Percentiles rank a stretch among this genome's conserved stretches.
Evolutionary conservation across 1,140 invertebrate genomes (phyloP).

Genomic region (Neuroterus valhalla): DNA sequence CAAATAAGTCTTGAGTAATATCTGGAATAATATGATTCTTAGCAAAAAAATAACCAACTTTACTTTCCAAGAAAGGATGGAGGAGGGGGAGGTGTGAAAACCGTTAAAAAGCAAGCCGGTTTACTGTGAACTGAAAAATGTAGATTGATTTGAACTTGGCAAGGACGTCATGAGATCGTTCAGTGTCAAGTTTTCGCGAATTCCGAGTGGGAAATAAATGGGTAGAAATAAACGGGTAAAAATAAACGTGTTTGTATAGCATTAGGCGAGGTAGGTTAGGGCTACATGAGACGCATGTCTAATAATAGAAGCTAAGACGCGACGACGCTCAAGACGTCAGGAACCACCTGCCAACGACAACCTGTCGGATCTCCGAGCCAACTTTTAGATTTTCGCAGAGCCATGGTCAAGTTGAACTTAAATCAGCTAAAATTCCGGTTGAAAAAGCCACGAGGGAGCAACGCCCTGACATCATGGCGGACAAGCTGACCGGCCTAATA

Average conservation of each 20-base stretch:
- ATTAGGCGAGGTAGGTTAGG: conserved; percentile 25
- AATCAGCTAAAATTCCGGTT: conserved; percentile 13
- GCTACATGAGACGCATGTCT: conserved; percentile 15
- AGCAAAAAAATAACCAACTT: background rate
- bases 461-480: conserved; percentile 64
- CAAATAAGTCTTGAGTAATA: too few relatives aligned
- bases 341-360: conserved; percentile 55
- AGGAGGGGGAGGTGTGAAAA: background rate
- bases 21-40: background rate
- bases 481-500: conserved; percentile 17
- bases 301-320: conserved; percentile 43
- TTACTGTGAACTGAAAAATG: background rate
- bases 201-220: conserved; percentile 10
- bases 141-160: background rate
- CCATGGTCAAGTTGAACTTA: background rate
- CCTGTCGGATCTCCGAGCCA: conserved; percentile 52
- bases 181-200: conserved; percentile 28
- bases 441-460: conserved; percentile 46
- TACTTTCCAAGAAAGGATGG: background rate
- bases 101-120: conserved; percentile 4
- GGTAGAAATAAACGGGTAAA: conserved; percentile 34
- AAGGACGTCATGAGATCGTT: conserved; percentile 28
- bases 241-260: conserved; percentile 31
- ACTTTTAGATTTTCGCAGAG: background rate
- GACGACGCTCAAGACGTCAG: conserved; percentile 32